Evolutionary conservation across 2,888 invertebrate genomes (phyloP).

Genomic region (Campoplex capitator): DNA sequence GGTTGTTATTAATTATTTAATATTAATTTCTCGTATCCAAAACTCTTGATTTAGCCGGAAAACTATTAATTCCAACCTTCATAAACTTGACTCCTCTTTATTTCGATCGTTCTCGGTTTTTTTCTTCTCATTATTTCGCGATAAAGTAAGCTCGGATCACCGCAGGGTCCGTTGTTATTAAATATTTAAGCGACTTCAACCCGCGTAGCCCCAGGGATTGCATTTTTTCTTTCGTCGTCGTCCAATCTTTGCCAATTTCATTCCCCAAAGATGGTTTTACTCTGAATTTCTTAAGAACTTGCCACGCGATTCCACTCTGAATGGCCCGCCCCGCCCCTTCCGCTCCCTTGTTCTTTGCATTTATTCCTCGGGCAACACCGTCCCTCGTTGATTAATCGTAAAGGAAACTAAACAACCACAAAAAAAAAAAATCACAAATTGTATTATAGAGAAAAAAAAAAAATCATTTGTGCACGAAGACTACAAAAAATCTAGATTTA

Average conservation of each 20-base stretch:
- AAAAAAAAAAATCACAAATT: constrained; percentile 41
- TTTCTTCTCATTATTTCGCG: not conserved
- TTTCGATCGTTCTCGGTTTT: not conserved
- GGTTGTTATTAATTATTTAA: constrained; percentile 70
- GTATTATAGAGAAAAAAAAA: constrained; percentile 41
- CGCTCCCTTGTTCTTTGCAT: not conserved
- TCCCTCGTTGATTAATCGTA: constrained; percentile 71
- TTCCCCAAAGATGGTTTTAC: not conserved
- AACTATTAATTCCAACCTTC: constrained; percentile 1
- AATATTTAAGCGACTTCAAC: constrained; percentile 46
- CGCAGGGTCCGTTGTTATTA: constrained; percentile 51
- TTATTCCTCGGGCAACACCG: constrained; percentile 37
- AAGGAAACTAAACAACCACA: constrained; percentile 33
- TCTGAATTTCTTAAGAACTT: constrained; percentile 32
- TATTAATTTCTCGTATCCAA: constrained; percentile 12
- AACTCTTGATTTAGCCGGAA: not conserved
- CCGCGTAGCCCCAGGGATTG: constrained; percentile 46
- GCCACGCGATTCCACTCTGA: constrained; percentile 16
- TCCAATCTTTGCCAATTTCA: constrained; percentile 12
- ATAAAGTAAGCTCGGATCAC: constrained; percentile 51
- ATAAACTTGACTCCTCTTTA: constrained; percentile 23
- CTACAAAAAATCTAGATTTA: not conserved
- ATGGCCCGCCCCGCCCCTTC: not conserved
- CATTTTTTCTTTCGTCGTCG: constrained; percentile 39
- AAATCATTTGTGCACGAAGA: constrained; percentile 16